Evolutionary conservation across 2,113 vertebrate species (phyloP).

Genomic region (Callorhinus ursinus): DNA sequence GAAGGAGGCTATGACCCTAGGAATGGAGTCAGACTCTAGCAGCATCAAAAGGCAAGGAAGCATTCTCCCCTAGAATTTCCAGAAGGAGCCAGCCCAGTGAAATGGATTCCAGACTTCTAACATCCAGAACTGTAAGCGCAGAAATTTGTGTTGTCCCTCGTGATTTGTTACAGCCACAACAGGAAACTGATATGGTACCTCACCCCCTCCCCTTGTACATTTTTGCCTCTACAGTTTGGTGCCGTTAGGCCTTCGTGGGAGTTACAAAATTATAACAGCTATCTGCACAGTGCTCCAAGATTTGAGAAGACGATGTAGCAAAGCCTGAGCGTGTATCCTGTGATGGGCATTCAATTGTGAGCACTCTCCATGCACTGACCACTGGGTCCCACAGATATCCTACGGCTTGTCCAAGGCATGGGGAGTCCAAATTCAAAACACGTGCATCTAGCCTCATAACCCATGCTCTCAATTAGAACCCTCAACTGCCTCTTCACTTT

Average conservation of each 20-base stretch:
- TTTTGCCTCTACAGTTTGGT: not conserved
- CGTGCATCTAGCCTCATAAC: not conserved
- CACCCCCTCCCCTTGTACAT: not conserved
- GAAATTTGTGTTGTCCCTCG: not conserved
- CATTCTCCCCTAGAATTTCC: not conserved
- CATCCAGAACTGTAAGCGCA: not conserved
- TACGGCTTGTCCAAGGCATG: not conserved
- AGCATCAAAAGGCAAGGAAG: not conserved
- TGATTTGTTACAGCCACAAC: not conserved
- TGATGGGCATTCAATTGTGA: not conserved
- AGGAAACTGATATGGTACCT: not conserved
- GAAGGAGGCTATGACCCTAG: not conserved
- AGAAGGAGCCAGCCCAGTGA: not conserved
- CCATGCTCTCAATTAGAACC: not conserved
- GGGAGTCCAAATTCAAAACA: not conserved
- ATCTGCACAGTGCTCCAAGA: not conserved
- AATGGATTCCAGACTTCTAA: not conserved
- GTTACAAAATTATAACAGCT: not conserved
- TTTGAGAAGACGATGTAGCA: not conserved
- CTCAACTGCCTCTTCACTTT: not conserved
- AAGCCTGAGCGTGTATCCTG: not conserved
- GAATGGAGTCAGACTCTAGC: not conserved
- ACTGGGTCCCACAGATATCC: not conserved
- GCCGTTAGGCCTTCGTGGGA: not conserved
- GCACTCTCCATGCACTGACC: accelerated